Percentiles rank a stretch among this genome's conserved stretches.
These are phyloP conservation scores for Scolopax bukidnonensis DNA, from an alignment of 2,797 vertebrate genomes.

Conservation along the genomic window DNA sequence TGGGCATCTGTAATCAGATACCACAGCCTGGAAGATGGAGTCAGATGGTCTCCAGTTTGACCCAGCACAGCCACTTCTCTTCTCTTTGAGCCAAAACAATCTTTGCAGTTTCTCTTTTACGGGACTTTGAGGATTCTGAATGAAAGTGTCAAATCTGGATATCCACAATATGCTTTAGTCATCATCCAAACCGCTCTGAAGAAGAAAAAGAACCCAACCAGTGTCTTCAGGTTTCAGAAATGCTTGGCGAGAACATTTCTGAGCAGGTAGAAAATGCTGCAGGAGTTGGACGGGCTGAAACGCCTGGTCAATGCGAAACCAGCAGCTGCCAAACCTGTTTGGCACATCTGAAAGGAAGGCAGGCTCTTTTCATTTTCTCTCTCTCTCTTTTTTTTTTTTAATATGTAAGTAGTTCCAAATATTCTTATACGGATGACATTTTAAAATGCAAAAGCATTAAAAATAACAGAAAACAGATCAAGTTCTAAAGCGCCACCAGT, in stretches of 20 bases:
- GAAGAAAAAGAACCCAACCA: not conserved
- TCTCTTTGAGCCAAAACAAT: not conserved
- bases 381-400: not conserved
- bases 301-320: not conserved
- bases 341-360: constrained; percentile 17
- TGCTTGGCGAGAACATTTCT: not conserved
- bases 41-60: not conserved
- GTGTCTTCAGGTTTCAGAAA: not conserved
- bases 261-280: not conserved
- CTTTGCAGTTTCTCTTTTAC: not conserved
- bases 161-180: not conserved
- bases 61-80: not conserved
- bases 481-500: not conserved
- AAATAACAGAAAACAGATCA: constrained; percentile 55
- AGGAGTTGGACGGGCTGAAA: not conserved
- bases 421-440: constrained; percentile 6
- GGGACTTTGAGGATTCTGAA: not conserved
- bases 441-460: constrained; percentile 45
- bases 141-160: not conserved
- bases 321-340: constrained; percentile 22
- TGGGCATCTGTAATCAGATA: not conserved
- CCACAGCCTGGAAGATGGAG: not conserved
- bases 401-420: constrained; percentile 23
- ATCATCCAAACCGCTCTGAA: not conserved
- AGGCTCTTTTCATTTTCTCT: constrained; percentile 45